These are phyloP conservation scores for Machimus atricapillus DNA, from an alignment of 2,888 invertebrate genomes.

Conservation along the genomic window DNA sequence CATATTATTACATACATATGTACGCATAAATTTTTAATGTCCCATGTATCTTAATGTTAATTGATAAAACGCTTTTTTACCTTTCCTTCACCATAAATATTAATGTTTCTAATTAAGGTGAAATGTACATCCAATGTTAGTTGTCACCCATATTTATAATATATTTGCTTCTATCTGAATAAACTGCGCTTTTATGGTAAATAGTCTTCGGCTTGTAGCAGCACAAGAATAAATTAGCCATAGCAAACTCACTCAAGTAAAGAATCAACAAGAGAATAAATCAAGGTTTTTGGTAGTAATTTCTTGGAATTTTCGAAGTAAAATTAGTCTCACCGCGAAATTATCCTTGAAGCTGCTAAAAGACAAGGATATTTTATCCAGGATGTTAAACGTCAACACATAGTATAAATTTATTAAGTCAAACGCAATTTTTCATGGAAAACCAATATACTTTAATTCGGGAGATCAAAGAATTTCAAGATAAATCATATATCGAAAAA, in stretches of 20 bases:
- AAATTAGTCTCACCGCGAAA: not conserved
- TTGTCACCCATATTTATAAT: no score
- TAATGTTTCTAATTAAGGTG: no score
- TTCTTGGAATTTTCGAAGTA: not conserved
- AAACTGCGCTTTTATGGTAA: no score
- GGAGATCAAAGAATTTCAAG: slow-evolving; percentile 28
- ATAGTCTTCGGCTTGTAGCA: not conserved
- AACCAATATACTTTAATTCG: not conserved
- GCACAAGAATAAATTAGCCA: not conserved
- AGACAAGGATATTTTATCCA: not conserved
- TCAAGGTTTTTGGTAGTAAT: not conserved
- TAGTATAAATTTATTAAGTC: not conserved
- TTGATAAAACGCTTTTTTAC: no score
- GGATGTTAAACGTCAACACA: not conserved
- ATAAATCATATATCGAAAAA: not conserved
- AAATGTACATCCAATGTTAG: no score
- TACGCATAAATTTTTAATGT: no score
- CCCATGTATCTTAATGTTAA: no score
- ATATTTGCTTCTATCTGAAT: no score
- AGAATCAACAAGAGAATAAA: not conserved
- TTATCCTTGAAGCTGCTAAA: not conserved
- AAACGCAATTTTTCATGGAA: not conserved
- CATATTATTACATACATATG: no score
- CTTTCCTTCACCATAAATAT: no score
- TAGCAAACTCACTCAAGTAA: not conserved